phyloP scores from a whole-genome alignment of 1,140 invertebrate genomes.

The Lethrus apterus region DNA sequence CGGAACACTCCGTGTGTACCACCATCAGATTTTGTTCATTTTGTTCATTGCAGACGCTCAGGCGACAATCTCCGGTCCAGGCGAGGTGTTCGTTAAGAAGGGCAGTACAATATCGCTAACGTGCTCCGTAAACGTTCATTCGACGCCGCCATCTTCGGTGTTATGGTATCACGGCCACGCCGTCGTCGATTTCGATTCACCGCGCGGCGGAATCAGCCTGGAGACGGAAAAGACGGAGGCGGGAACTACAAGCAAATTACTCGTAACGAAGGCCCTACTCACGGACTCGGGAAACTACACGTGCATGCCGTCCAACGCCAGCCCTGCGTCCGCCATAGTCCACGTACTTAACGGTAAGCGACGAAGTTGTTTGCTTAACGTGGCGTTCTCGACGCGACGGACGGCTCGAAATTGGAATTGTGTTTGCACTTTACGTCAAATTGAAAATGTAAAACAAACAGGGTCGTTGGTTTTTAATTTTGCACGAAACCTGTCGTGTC shows the following conservation, averaged over 20 bases:
- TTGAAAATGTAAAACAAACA: too few relatives aligned
- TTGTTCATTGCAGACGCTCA: constrained; percentile 67
- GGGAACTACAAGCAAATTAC: constrained; percentile 79
- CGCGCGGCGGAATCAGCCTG: constrained; percentile 76
- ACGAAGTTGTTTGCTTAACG: too few relatives aligned
- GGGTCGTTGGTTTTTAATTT: too few relatives aligned
- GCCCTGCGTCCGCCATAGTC: constrained; percentile 77
- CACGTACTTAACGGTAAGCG: constrained; percentile 85
- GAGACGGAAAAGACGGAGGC: constrained; percentile 86
- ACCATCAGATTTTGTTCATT: too few relatives aligned
- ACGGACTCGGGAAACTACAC: constrained; percentile 86
- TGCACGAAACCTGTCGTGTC: too few relatives aligned
- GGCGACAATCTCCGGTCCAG: constrained; percentile 75
- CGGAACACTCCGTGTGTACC: too few relatives aligned
- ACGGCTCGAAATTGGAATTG: too few relatives aligned
- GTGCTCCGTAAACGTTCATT: constrained; percentile 81
- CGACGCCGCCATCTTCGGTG: constrained; percentile 67
- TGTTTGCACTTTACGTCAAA: too few relatives aligned
- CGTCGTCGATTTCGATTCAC: constrained; percentile 79
- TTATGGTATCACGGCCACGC: constrained; percentile 74
- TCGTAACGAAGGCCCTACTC: constrained; percentile 77
- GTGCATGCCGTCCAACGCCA: constrained; percentile 78
- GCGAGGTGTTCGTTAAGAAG: constrained; percentile 82
- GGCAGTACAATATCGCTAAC: constrained; percentile 85
- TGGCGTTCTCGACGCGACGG: too few relatives aligned